phyloP scores from a whole-genome alignment of 2,797 vertebrate species.

The Propithecus deckenii region DNA sequence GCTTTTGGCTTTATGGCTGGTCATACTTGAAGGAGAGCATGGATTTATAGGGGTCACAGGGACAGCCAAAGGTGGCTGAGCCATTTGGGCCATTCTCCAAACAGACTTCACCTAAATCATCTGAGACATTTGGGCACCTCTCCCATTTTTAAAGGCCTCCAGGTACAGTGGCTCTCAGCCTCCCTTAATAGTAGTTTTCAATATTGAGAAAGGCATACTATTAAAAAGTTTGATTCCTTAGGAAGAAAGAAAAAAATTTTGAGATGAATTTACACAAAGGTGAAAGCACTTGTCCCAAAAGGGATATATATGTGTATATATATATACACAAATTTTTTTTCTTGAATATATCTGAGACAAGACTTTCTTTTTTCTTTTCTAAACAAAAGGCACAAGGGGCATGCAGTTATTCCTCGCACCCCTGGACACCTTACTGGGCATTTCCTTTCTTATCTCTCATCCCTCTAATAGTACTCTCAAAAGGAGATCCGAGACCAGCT shows the following conservation, averaged over 20 bases:
- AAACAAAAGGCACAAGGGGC: neutral
- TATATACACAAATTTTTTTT: neutral
- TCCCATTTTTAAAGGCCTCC: conserved; percentile 35
- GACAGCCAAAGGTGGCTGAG: conserved; percentile 32
- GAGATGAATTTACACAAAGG: conserved; percentile 53
- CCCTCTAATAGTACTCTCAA: neutral
- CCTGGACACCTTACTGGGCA: neutral
- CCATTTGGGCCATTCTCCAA: conserved; percentile 44
- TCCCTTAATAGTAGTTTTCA: conserved; percentile 12
- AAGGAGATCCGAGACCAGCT: neutral
- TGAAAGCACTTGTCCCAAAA: conserved; percentile 24
- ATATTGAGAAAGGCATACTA: conserved; percentile 32
- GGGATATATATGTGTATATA: neutral
- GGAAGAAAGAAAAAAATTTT: neutral
- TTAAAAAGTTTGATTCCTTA: neutral
- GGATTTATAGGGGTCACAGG: conserved; percentile 17
- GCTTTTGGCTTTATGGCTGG: conserved; percentile 37
- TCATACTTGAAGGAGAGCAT: conserved; percentile 2
- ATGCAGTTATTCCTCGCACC: neutral
- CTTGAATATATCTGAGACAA: neutral
- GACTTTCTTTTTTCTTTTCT: neutral
- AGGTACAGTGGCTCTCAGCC: neutral
- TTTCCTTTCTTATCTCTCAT: neutral
- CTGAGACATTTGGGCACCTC: neutral
- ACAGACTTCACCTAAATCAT: conserved; percentile 54